phyloP scores from a whole-genome alignment of 2,888 invertebrate species.

The Caenorhabditis macrosperma region DNA sequence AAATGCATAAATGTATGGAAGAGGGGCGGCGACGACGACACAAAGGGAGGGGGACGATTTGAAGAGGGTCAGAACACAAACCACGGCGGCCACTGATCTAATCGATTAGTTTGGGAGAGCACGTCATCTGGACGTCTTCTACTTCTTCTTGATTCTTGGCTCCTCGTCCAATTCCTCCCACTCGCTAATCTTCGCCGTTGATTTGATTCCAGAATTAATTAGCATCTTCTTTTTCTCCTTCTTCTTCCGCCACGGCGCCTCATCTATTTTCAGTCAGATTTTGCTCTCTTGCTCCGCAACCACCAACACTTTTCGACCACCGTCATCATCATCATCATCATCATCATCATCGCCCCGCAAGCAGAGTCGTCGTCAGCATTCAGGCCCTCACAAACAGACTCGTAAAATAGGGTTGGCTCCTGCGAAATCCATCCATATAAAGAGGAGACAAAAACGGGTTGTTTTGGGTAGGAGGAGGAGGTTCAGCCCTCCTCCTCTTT shows the following conservation, averaged over 20 bases:
- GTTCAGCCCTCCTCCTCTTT: too few relatives aligned
- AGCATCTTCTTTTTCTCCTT: conserved; percentile 9
- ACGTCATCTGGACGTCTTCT: conserved; percentile 23
- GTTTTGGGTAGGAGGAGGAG: conserved; percentile 10
- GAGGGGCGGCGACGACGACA: neutral
- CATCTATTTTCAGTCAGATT: conserved; percentile 2
- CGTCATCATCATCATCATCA: conserved; percentile 16
- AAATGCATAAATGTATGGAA: conserved; percentile 37
- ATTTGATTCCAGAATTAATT: conserved; percentile 42
- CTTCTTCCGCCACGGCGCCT: neutral
- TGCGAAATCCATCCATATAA: conserved; percentile 34
- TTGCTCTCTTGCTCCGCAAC: neutral
- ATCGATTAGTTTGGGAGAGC: too few relatives aligned
- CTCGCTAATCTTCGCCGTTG: conserved; percentile 12
- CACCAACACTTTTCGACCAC: conserved; percentile 8
- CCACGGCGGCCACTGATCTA: too few relatives aligned
- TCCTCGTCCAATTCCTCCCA: conserved; percentile 10
- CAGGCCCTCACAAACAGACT: conserved; percentile 45
- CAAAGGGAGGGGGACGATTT: conserved; percentile 1
- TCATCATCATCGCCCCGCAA: neutral
- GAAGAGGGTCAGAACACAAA: conserved; percentile 2
- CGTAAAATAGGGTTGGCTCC: conserved; percentile 20
- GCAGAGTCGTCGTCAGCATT: neutral
- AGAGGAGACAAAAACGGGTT: conserved; percentile 21
- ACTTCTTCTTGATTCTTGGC: conserved; percentile 11